Base-by-base conservation (phyloP, 2,797 vertebrate species). In the Myiotriccus ornatus region DNA sequence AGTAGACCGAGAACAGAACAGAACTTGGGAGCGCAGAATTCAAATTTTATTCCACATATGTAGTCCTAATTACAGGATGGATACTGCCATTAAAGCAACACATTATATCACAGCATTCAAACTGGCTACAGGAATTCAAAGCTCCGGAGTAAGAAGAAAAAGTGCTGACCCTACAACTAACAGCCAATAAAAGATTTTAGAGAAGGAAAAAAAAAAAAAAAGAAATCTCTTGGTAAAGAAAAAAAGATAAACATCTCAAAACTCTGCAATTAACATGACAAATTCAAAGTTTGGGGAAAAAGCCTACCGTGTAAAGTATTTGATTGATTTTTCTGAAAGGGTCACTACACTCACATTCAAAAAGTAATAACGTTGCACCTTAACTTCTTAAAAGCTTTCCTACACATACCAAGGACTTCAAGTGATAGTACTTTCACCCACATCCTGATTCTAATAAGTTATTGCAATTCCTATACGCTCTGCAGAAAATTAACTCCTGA, bases 161-260 rank as follows among this genome's bases (percentile, higher is more conserved):
- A 69, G 20, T 16, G 27, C 20, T 55, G 71, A 85, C 7, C 10
- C 30, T 39, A 18, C 7, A 70, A 39, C n/a, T 57, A 89, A 62
- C 8, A 78, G 8, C 15, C n/a, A 78, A 7, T 35, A n/a, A 49
- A 77, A 32, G 21, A 39, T 17, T 52, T 18, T 15, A 2, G 23
- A 24, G 25, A 56, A 67, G 43, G 9, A 49, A 55, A 55, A 50
- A 57, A 49, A 55, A 55, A 50, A 57, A 35, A 28, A 63, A 4
- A n/a, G 43, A 57, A 18, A 43, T 24, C 6, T 56, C 23, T 50
- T 0, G 0, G 8, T 37, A 41, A 57, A 30, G 35, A 7, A 50
- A 63, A 56, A 43, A 59, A 32, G 10, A 52, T 30, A 23, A 37
- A 53, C 65, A 60, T 9, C 15, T 73, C 47, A 56, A 70, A 63